Conservation (phyloP, 2,797 vertebrate genomes). For the Prunella strophiata region DNA sequence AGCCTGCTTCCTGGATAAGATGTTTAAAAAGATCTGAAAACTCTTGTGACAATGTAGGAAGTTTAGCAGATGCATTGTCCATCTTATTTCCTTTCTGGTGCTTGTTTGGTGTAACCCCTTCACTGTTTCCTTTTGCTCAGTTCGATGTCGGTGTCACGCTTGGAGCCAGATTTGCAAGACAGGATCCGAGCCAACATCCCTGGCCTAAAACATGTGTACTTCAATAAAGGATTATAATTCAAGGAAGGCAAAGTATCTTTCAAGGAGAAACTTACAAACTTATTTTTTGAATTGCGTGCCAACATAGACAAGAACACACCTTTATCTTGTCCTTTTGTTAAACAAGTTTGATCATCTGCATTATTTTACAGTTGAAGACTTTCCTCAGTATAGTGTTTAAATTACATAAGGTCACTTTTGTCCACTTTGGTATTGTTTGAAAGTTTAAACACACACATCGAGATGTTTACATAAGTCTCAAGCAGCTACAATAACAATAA, state of each 20-base stretch:
- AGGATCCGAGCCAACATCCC: slow-evolving; percentile 85
- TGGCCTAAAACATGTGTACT: slow-evolving; percentile 89
- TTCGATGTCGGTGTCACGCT: slow-evolving; percentile 89
- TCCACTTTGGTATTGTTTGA: slow-evolving; percentile 52
- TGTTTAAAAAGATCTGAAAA: neutral
- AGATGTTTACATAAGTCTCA: slow-evolving; percentile 47
- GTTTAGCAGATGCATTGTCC: neutral
- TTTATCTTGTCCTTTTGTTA: slow-evolving; percentile 9
- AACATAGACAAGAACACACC: neutral
- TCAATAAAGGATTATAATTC: slow-evolving; percentile 96
- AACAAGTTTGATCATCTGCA: neutral
- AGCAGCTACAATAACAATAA: slow-evolving; percentile 44
- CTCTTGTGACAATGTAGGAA: neutral
- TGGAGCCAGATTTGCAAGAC: slow-evolving; percentile 93
- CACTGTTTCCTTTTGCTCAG: slow-evolving; percentile 73
- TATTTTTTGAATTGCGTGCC: slow-evolving; percentile 39
- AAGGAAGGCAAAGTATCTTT: neutral
- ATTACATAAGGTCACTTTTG: slow-evolving; percentile 17
- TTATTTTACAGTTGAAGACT: slow-evolving; percentile 38
- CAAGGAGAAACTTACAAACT: neutral
- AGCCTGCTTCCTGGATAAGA: neutral
- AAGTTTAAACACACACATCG: slow-evolving; percentile 32
- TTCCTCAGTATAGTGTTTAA: neutral
- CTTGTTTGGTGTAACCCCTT: slow-evolving; percentile 23
- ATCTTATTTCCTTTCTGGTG: neutral